Evolutionary conservation across 2,888 invertebrate genomes (phyloP).

Genomic region (Chouioia cunea): DNA sequence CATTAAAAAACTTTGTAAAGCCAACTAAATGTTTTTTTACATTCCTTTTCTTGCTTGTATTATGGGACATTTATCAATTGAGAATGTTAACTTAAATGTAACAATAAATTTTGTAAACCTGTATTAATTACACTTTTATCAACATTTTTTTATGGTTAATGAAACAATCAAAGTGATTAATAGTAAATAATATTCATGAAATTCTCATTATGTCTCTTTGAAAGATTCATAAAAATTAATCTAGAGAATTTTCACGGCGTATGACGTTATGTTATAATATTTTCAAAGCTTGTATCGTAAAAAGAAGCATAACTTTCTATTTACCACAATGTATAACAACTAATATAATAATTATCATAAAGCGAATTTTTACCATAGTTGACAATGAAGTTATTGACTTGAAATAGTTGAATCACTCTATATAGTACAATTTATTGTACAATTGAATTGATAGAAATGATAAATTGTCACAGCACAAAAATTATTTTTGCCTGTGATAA

Average conservation of each 20-base stretch:
- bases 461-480: constrained; percentile 42
- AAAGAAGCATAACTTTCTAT: constrained; percentile 19
- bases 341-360: constrained; percentile 15
- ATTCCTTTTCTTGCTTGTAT: too few relatives aligned
- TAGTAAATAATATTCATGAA: too few relatives aligned
- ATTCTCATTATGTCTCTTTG: too few relatives aligned
- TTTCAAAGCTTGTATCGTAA: constrained; percentile 20
- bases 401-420: constrained; percentile 35
- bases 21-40: too few relatives aligned
- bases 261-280: constrained; percentile 6
- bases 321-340: constrained; percentile 16
- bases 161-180: too few relatives aligned
- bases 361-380: constrained; percentile 19
- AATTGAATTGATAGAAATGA: constrained; percentile 23
- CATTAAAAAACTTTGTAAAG: too few relatives aligned
- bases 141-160: not conserved
- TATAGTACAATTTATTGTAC: constrained; percentile 33
- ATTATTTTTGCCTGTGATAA: constrained; percentile 46
- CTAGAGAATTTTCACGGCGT: too few relatives aligned
- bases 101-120: not conserved
- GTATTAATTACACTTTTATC: not conserved
- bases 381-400: constrained; percentile 13
- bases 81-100: not conserved
- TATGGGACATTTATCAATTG: too few relatives aligned
- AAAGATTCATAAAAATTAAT: too few relatives aligned